Conservation (phyloP, 2,113 vertebrate genomes). For the Ciconia boyciana region DNA sequence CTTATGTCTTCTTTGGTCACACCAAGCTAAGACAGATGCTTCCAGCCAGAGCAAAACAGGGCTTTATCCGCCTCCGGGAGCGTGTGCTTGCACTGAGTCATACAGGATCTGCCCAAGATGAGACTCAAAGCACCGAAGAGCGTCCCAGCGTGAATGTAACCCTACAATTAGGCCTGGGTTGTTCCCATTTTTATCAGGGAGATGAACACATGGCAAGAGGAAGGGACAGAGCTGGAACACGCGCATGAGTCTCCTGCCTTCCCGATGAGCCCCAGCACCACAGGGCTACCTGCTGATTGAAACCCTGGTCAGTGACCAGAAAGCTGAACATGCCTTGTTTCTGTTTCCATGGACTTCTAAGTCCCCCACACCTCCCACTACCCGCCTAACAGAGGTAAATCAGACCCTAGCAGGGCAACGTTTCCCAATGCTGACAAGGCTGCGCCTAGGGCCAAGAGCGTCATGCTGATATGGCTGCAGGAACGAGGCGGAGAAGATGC, state of each 20-base stretch:
- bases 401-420: background rate
- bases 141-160: background rate
- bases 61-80: background rate
- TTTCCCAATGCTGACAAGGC: background rate
- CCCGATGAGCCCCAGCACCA: background rate
- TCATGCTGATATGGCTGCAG: rapidly evolving
- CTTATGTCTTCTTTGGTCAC: background rate
- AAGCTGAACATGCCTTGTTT: background rate
- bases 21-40: background rate
- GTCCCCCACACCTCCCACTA: background rate
- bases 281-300: rapidly evolving
- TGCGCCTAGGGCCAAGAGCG: rapidly evolving
- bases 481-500: background rate
- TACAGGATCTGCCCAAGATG: background rate
- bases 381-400: background rate
- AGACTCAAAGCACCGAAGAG: background rate
- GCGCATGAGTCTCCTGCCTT: rapidly evolving
- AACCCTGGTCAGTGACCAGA: background rate
- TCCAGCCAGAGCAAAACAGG: background rate
- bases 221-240: background rate
- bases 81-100: background rate
- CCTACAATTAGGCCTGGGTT: background rate
- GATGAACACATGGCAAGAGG: background rate
- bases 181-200: background rate
- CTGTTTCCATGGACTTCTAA: background rate